phyloP scores from a whole-genome alignment of 2,113 vertebrate species.

The Chauna torquata region DNA sequence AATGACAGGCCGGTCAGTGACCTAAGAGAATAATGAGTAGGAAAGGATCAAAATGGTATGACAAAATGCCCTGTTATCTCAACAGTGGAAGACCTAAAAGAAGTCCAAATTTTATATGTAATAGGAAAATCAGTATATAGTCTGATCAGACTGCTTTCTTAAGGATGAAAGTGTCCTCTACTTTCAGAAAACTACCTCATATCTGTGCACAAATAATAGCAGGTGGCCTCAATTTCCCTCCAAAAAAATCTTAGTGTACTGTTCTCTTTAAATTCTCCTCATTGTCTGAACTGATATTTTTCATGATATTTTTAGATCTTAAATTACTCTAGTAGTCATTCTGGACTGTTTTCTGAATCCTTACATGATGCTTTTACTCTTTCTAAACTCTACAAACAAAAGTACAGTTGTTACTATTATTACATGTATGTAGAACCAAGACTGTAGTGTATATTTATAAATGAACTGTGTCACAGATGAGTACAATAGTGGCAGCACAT shows the following conservation, averaged over 20 bases:
- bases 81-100: neutral
- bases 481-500: neutral
- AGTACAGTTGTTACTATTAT: neutral
- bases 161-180: neutral
- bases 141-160: neutral
- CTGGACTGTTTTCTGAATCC: neutral
- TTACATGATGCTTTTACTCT: neutral
- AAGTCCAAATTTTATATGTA: neutral
- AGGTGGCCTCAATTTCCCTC: neutral
- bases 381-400: neutral
- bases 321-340: neutral
- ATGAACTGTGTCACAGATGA: neutral
- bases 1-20: neutral
- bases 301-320: neutral
- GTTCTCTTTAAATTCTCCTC: neutral
- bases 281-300: neutral
- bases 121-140: neutral
- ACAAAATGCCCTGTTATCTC: neutral
- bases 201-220: neutral
- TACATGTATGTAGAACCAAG: neutral
- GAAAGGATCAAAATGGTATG: neutral
- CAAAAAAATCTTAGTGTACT: neutral
- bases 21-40: neutral
- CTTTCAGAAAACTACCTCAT: neutral
- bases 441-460: neutral